phyloP scores from a whole-genome alignment of 2,888 invertebrate species.

The Nomada lathburiana region DNA sequence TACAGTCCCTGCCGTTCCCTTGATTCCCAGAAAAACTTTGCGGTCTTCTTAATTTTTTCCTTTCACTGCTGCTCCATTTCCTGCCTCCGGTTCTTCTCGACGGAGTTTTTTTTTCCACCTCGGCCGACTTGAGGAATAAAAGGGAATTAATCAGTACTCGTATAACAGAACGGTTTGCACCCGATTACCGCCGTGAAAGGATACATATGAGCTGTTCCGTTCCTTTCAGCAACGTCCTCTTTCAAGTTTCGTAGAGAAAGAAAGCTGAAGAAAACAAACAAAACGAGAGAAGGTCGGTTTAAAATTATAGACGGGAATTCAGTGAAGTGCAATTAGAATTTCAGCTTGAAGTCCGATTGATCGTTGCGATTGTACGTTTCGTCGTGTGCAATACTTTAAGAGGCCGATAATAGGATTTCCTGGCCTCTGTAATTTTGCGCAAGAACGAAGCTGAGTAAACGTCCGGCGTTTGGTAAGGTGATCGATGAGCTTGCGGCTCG shows the following conservation, averaged over 20 bases:
- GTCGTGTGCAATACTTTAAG: conserved; percentile 10
- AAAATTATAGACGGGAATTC: conserved; percentile 10
- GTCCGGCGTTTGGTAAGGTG: conserved; percentile 41
- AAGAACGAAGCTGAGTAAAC: conserved; percentile 42
- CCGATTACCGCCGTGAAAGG: conserved; percentile 11
- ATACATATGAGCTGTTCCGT: conserved; percentile 14
- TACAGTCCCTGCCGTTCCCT: conserved; percentile 17
- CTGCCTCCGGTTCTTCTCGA: not conserved
- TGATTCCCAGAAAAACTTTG: conserved; percentile 33
- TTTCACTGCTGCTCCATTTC: conserved; percentile 24
- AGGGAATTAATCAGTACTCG: conserved; percentile 42
- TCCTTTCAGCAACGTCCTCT: conserved; percentile 19
- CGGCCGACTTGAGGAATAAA: conserved; percentile 1
- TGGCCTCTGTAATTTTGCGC: conserved; percentile 40
- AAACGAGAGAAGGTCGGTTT: not conserved
- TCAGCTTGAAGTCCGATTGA: conserved; percentile 1
- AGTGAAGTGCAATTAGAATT: not conserved
- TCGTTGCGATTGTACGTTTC: not conserved
- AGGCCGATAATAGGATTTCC: conserved; percentile 29
- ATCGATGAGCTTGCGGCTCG: conserved; percentile 61
- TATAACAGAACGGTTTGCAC: conserved; percentile 15
- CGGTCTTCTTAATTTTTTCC: conserved; percentile 39
- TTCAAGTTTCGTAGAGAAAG: not conserved
- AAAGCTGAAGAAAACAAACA: no score
- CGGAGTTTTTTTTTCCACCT: not conserved